A percentile compares a stretch with the other conserved stretches of the same genome.
Conservation (phyloP, 2,113 vertebrate species). For the Hirundichthys speculiger region DNA sequence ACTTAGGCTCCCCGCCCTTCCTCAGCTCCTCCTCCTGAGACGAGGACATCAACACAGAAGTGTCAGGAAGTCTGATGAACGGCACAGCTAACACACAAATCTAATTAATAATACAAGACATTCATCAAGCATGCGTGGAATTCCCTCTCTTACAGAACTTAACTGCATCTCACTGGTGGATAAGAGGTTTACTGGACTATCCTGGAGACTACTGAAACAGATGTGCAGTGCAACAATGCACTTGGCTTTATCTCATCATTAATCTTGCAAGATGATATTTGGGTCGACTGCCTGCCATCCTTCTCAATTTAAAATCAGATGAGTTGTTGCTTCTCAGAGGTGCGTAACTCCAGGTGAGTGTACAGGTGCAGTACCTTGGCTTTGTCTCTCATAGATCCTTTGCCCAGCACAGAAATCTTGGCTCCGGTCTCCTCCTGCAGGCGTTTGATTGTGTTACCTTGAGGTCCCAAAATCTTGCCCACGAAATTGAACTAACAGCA, state of each 20-base stretch:
- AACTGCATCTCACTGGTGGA: constrained; percentile 16
- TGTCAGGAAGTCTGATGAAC: background rate
- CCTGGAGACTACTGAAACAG: constrained; percentile 16
- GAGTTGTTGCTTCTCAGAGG: constrained; percentile 41
- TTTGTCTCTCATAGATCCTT: constrained; percentile 99
- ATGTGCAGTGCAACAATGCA: constrained; percentile 23
- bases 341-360: constrained; percentile 10
- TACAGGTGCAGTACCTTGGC: constrained; percentile 85
- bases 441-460: constrained; percentile 98
- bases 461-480: constrained; percentile 97
- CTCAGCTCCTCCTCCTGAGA: constrained; percentile 92
- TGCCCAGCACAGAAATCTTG: constrained; percentile 98
- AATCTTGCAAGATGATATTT: constrained; percentile 43
- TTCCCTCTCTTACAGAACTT: background rate
- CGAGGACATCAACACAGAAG: background rate
- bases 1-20: constrained; percentile 95
- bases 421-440: constrained; percentile 98
- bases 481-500: constrained; percentile 94
- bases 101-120: constrained; percentile 19
- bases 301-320: constrained; percentile 43
- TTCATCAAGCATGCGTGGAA: background rate
- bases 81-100: background rate
- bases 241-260: constrained; percentile 40
- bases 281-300: constrained; percentile 23
- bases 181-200: constrained; percentile 16